Base-by-base conservation (phyloP, 64 coral and sea anemone genomes). In the Dendrophyllia cribrosa region DNA sequence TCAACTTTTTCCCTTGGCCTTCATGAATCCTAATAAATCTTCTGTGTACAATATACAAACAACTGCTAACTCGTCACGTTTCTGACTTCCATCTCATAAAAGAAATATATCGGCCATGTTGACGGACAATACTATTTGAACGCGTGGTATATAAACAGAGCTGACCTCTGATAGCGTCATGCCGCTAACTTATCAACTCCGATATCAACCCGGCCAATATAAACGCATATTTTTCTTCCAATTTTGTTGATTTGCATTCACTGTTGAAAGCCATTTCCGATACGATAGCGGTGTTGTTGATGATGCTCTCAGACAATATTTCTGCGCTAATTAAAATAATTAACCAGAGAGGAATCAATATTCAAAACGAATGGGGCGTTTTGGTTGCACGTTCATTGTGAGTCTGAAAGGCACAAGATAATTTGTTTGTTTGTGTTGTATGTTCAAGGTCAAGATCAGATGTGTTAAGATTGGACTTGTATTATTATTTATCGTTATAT, bases 351-450 rank as follows among this genome's bases (percentile, higher is more conserved):
- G 13, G 58, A 82, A 47, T 19, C 78, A 82, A 82, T 82, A 82
- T 34, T 19, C 6, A 64, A 65, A 8, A 6, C 6, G 4, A 46
- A 63, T 2, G 19, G 14, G 34, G 26, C 20, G 3, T 65, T 79
- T 48, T 23, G 20, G 43, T 84, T 66, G 58, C 44, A 83, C 25
- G 80, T 51, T 83, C 16, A 64, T 83, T 68, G 62, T 24, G 2
- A 0, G 11, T 6, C 19, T 64, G 62, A 84, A n/a, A 50, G 62
- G 43, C 19, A 21, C 16, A 47, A 50, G 7, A 83, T 84, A 84
- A 84, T 49, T 84, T 67, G 80, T 84, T 84, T 84, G 80, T 84
- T 84, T 84, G 20, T 67, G 58, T 84, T 84, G 72, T 63, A 23
- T 23, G 60, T 12, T 50, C 9, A 66, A 83, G 60, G 80, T 84